These are phyloP conservation scores for Hydra vulgaris DNA, from an alignment of 30 jellyfish, hydroid and myxozoan species.

Conservation along the genomic window DNA sequence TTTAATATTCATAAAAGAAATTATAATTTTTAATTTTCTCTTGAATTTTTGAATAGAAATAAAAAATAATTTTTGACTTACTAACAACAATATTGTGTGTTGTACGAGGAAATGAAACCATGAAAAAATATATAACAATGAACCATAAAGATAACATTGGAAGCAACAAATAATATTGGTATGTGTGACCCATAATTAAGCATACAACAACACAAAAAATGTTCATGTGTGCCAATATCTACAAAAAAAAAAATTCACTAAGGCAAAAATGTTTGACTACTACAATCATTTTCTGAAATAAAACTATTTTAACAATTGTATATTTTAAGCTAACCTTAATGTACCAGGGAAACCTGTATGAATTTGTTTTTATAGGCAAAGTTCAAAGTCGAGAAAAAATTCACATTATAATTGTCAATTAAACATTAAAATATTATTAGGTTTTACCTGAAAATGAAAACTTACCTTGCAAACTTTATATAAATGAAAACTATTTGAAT, in stretches of 20 bases:
- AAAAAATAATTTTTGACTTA: background rate
- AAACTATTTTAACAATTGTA: no score
- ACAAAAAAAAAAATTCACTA: background rate
- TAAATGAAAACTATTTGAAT: conserved; percentile 58
- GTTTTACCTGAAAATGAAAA: no score
- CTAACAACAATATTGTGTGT: conserved; percentile 56
- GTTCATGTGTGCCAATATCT: conserved; percentile 57
- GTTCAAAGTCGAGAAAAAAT: no score
- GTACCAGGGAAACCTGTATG: no score
- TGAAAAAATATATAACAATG: conserved; percentile 47
- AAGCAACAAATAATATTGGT: conserved; percentile 58
- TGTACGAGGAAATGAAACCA: conserved; percentile 64
- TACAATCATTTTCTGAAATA: background rate
- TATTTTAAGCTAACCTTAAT: no score
- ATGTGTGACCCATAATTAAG: conserved; percentile 76
- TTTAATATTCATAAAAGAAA: no score
- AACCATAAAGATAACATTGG: conserved; percentile 76
- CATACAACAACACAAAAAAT: conserved; percentile 58
- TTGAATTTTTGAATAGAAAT: background rate
- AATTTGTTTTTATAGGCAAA: no score
- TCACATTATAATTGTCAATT: no score
- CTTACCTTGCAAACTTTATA: conserved; percentile 76
- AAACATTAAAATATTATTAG: no score
- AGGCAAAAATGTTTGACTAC: background rate
- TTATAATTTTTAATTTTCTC: background rate